Conservation (phyloP, 1,140 invertebrate genomes). For the Hylyphantes graminicola region DNA sequence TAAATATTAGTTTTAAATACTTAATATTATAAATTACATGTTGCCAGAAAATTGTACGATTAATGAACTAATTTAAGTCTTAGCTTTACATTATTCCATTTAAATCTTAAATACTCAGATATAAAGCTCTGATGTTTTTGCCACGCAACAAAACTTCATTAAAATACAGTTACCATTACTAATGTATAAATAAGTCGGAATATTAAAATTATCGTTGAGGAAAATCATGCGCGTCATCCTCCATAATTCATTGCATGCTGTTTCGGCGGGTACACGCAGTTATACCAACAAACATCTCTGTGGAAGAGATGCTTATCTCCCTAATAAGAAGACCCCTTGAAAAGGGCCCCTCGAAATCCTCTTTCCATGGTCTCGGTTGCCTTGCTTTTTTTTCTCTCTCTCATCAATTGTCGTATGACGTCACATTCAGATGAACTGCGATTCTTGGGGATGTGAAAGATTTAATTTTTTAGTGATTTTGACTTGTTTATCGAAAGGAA, state of each 20-base stretch:
- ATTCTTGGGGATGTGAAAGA: background rate
- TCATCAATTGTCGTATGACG: conserved; percentile 33
- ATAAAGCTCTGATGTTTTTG: too few relatives aligned
- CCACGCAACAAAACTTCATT: too few relatives aligned
- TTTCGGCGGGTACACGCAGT: background rate
- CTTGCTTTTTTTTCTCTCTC: conserved; percentile 18
- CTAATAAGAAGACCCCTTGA: conserved; percentile 28
- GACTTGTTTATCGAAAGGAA: background rate
- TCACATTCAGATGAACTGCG: conserved; percentile 21
- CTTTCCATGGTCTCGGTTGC: conserved; percentile 9
- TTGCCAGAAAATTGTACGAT: too few relatives aligned
- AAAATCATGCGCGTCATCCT: conserved; percentile 27
- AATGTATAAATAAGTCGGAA: too few relatives aligned
- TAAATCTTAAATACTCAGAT: too few relatives aligned
- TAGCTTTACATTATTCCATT: too few relatives aligned
- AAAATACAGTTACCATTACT: too few relatives aligned
- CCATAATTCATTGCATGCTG: conserved; percentile 39
- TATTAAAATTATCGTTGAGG: too few relatives aligned
- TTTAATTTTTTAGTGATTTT: too few relatives aligned
- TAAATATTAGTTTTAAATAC: too few relatives aligned
- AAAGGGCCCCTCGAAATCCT: conserved; percentile 42
- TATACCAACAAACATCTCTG: conserved; percentile 26
- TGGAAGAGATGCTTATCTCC: conserved; percentile 40
- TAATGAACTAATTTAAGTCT: too few relatives aligned
- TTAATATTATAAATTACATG: too few relatives aligned